These are phyloP conservation scores for Myotis vivesi DNA, from an alignment of 2,797 vertebrate species.

Conservation along the genomic window DNA sequence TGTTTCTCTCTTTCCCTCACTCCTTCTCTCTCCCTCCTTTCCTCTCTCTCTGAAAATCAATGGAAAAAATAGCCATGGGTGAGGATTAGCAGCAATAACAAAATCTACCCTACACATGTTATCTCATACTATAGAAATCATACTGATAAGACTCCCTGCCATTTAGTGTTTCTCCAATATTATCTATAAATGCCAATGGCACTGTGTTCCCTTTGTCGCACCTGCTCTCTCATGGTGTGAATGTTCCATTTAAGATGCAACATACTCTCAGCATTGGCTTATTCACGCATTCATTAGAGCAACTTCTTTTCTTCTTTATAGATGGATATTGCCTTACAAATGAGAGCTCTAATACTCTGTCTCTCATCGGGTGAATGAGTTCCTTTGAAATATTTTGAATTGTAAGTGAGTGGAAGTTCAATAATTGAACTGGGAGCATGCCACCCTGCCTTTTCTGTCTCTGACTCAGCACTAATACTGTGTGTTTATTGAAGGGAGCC, in stretches of 20 bases:
- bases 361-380: conserved; percentile 35
- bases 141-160: background rate
- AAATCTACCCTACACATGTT: background rate
- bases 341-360: background rate
- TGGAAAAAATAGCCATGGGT: too few species aligned
- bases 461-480: conserved; percentile 40
- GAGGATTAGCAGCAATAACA: too few species aligned
- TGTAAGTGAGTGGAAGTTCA: conserved; percentile 62
- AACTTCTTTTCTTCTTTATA: background rate
- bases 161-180: background rate
- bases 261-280: background rate
- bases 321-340: background rate
- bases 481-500: conserved; percentile 39
- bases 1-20: too few species aligned
- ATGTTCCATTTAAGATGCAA: background rate
- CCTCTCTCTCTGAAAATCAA: too few species aligned
- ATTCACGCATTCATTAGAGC: background rate
- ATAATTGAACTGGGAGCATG: conserved; percentile 27
- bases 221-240: background rate
- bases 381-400: conserved; percentile 48
- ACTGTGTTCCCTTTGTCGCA: background rate
- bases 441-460: conserved; percentile 4
- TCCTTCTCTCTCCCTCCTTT: too few species aligned
- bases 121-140: background rate
- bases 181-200: background rate